Evolutionary conservation across 92 coral and sea anemone genomes (phyloP).

Genomic region (Bergia sp.): DNA sequence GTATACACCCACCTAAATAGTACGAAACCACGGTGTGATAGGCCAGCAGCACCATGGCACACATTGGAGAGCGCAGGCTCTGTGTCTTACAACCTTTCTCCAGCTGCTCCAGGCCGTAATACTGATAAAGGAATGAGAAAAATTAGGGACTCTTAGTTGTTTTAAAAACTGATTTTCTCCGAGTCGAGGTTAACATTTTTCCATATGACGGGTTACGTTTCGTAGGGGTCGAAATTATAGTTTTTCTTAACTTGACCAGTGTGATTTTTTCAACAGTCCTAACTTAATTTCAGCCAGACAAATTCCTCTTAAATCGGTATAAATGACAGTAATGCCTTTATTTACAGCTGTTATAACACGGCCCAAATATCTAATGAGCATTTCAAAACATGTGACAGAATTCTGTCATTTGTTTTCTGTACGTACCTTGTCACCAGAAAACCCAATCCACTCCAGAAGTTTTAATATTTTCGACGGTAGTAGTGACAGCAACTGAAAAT

Average conservation of each 20-base stretch:
- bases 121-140: slow-evolving; percentile 13
- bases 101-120: slow-evolving; percentile 84
- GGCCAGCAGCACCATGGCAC: slow-evolving; percentile 94
- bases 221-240: no score
- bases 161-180: no score
- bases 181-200: no score
- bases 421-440: slow-evolving; percentile 96
- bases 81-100: slow-evolving; percentile 87
- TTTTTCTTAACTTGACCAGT: no score
- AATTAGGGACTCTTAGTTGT: not conserved
- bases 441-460: slow-evolving; percentile 94
- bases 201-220: no score
- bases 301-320: no score
- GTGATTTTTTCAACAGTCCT: no score
- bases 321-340: no score
- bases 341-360: no score
- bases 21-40: slow-evolving; percentile 88
- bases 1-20: slow-evolving; percentile 74
- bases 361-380: no score
- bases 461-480: slow-evolving; percentile 88
- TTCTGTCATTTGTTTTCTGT: not conserved
- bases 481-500: slow-evolving; percentile 77
- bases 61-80: slow-evolving; percentile 95
- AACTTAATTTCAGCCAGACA: no score
- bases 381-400: no score